phyloP scores from a whole-genome alignment of 2,888 invertebrate genomes.

The Synanthedon tipuliformis region DNA sequence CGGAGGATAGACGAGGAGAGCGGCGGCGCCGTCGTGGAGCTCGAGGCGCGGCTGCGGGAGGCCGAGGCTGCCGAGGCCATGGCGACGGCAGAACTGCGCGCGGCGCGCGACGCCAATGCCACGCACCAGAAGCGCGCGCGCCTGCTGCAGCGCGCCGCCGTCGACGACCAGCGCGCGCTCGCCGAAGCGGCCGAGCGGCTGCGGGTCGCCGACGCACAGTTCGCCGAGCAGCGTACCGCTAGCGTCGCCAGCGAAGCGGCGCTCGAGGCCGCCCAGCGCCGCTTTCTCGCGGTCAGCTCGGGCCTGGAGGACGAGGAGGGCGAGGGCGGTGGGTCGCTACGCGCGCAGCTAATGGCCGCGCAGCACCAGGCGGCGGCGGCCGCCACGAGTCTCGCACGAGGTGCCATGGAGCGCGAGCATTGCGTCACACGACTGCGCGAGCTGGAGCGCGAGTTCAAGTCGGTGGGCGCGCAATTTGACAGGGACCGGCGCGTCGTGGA shows the following conservation, averaged over 20 bases:
- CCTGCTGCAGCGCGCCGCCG: constrained; percentile 74
- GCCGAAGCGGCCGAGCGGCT: constrained; percentile 39
- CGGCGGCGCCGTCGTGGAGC: constrained; percentile 71
- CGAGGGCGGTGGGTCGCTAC: constrained; percentile 85
- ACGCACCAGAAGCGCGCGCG: constrained; percentile 77
- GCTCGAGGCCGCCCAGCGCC: constrained; percentile 79
- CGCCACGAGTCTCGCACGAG: constrained; percentile 82
- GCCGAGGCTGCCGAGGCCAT: constrained; percentile 77
- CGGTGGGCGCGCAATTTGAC: constrained; percentile 75
- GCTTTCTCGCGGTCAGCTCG: constrained; percentile 85
- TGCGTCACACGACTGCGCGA: constrained; percentile 72
- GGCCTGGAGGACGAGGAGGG: constrained; percentile 86
- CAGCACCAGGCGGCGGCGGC: constrained; percentile 81
- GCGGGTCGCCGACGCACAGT: constrained; percentile 63
- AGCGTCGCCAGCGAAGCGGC: constrained; percentile 76
- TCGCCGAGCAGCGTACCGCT: constrained; percentile 75
- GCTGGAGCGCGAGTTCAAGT: constrained; percentile 75
- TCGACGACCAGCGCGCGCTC: constrained; percentile 75
- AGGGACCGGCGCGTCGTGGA: constrained; percentile 73
- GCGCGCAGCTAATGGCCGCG: constrained; percentile 88
- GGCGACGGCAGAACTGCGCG: constrained; percentile 72
- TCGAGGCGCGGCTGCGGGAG: constrained; percentile 74
- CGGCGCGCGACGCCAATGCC: constrained; percentile 74
- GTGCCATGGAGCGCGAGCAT: constrained; percentile 79
- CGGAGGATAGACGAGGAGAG: constrained; percentile 76